Conservation (phyloP, 2,113 vertebrate species). For the Tor tambroides region DNA sequence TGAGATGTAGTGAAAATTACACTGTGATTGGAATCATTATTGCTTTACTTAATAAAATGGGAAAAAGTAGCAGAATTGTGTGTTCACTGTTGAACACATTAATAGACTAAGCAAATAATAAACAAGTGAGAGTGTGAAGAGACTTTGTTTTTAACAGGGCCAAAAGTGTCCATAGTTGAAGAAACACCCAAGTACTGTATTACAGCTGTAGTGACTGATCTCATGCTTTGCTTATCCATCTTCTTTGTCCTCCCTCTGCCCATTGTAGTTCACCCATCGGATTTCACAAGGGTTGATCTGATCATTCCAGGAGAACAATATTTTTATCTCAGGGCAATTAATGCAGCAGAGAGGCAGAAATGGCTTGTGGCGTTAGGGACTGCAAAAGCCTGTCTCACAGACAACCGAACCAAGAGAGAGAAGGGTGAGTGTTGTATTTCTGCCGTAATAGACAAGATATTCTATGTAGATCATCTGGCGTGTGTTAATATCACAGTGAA, state of each 20-base stretch:
- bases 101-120: no score
- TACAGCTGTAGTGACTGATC: not conserved
- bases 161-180: not conserved
- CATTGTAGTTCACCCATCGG: slow-evolving; percentile 87
- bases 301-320: slow-evolving; percentile 96
- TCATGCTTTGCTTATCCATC: not conserved
- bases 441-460: not conserved
- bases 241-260: not conserved
- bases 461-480: not conserved
- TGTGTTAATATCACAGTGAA: not conserved
- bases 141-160: not conserved
- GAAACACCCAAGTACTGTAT: not conserved
- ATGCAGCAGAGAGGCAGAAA: slow-evolving; percentile 92
- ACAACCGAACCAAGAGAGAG: slow-evolving; percentile 92
- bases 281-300: slow-evolving; percentile 91
- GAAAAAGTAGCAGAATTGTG: not conserved
- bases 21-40: no score
- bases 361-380: slow-evolving; percentile 96
- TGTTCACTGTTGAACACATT: not conserved
- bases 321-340: slow-evolving; percentile 95
- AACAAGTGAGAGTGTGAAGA: not conserved
- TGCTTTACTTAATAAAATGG: no score
- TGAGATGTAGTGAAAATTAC: no score
- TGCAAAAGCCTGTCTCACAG: slow-evolving; percentile 95
- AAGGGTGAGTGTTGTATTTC: slow-evolving; percentile 80